These are phyloP conservation scores for Centropus unirufus DNA, from an alignment of 2,113 vertebrate genomes.

Conservation along the genomic window DNA sequence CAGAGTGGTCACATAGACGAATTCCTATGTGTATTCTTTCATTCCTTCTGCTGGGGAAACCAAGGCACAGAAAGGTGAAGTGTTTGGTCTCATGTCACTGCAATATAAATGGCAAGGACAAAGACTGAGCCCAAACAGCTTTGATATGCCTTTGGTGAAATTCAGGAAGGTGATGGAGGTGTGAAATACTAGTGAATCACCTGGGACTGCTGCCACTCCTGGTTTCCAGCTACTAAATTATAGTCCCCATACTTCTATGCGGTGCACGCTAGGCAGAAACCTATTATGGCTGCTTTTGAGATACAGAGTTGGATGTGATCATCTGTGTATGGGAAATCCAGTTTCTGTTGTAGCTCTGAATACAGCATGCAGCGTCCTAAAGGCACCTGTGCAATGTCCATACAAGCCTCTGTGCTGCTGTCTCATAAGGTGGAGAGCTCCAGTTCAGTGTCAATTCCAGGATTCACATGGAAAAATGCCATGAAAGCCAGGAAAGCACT, in stretches of 20 bases:
- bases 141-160: neutral
- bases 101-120: neutral
- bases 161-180: neutral
- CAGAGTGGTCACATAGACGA: neutral
- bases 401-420: neutral
- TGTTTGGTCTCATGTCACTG: neutral
- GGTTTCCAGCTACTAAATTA: neutral
- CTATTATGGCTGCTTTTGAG: neutral
- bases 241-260: neutral
- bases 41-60: neutral
- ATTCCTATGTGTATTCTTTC: neutral
- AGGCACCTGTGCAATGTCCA: too few relatives aligned
- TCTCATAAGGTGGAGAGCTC: neutral
- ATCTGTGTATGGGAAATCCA: neutral
- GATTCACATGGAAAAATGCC: too few relatives aligned
- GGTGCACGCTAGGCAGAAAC: neutral
- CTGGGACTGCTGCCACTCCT: neutral
- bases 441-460: neutral
- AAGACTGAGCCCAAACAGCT: neutral
- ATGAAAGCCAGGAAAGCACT: neutral
- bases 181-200: neutral
- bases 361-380: neutral
- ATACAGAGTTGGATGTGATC: neutral
- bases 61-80: neutral
- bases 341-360: neutral